These are phyloP conservation scores for Galagoides demidoff DNA, from an alignment of 2,797 vertebrate species.

Conservation along the genomic window DNA sequence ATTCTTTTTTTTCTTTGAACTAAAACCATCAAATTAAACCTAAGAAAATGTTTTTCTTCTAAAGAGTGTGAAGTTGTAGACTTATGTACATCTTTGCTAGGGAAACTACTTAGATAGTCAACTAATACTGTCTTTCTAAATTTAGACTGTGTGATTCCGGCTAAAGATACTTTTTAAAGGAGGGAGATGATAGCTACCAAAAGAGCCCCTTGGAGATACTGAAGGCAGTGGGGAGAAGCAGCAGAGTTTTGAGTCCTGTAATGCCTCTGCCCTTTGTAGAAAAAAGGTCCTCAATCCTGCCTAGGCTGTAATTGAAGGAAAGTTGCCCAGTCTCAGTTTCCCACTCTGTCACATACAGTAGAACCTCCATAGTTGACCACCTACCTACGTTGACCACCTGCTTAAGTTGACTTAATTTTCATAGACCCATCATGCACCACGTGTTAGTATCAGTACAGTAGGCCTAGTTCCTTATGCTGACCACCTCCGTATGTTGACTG, in stretches of 20 bases:
- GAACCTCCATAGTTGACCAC: no score
- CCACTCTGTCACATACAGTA: neutral
- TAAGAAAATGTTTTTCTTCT: neutral
- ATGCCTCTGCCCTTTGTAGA: neutral
- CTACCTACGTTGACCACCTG: no score
- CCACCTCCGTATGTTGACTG: no score
- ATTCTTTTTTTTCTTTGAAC: neutral
- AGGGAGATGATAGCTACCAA: neutral
- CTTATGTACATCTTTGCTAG: neutral
- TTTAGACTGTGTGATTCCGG: neutral
- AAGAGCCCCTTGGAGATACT: neutral
- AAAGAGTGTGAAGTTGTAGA: neutral
- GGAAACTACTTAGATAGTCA: neutral
- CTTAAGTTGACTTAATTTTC: no score
- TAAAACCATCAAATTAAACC: neutral
- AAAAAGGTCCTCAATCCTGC: neutral
- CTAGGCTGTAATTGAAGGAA: neutral
- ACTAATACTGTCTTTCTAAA: neutral
- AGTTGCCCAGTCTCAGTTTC: neutral
- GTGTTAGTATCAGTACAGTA: no score
- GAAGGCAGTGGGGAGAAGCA: neutral
- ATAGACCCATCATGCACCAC: no score
- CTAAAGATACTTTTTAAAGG: neutral
- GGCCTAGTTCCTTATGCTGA: no score
- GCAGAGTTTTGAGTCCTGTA: fast-evolving